Evolutionary conservation across 2,888 invertebrate species (phyloP), one percentile per base, ranked within the genome.

Genomic region (Tiliacea aurago): DNA sequence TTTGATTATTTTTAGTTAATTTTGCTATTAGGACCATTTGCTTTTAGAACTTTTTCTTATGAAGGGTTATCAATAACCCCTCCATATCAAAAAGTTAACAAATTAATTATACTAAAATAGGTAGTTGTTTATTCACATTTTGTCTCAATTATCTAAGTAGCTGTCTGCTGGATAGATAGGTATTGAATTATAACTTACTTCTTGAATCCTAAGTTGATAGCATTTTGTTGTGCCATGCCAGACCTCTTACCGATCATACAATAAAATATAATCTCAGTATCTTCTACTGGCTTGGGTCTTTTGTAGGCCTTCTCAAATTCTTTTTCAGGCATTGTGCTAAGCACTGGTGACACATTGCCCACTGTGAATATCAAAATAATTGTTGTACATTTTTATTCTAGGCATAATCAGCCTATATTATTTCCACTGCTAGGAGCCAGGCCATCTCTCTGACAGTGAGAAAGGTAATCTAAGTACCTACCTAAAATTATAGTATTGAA

Each of bases 231-330:
- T 6, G 98, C 98, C 88, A 93, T 96, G 13, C 94, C 96, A 81
- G 97, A 97, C 87, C 98, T 96, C 86, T 94, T 97, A 15, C 98
- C 98, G 76, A 97, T 96, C 92, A 96, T 97, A 89, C 98, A 98
- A 67, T 97, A 97, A 84, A 98, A 97, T 84, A 98, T 97, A 4
- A 98, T 94, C 85, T 97, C 96, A 5, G 97, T 96, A 58, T 97
- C 91, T 70, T 93, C 90, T 1, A 90, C 79, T 0, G 98, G 98
- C 87, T 98, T 98, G 0, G 94, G 88, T 70, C 95, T 96, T 0
- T 96, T 95, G 89, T 96, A 98, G 74, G 92, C 95, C 53, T 95
- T 85, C 84, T 96, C 86, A 89, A 98, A 98, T 47, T 96, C 95
- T 53, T 96, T 93, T 0, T 95, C 93, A 18, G 96, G 86, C 85